Conservation (phyloP, 2,113 vertebrate species). For the Melospiza melodia region DNA sequence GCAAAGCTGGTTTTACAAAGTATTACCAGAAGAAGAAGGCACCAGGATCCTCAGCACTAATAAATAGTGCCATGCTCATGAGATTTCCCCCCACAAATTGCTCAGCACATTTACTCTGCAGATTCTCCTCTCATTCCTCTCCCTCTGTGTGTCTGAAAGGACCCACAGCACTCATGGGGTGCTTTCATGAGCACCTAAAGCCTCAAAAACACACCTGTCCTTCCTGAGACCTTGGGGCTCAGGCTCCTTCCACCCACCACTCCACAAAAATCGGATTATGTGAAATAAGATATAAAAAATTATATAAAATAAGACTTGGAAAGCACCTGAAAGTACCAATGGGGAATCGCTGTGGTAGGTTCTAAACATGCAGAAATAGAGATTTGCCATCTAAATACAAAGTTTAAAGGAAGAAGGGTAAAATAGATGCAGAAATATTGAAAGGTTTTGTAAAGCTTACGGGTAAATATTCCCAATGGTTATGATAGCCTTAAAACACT, state of each 20-base stretch:
- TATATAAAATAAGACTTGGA: neutral
- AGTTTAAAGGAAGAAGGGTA: neutral
- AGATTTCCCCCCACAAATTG: neutral
- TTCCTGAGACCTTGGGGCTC: accelerated
- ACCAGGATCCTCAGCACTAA: neutral
- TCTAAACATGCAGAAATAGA: neutral
- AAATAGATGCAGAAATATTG: neutral
- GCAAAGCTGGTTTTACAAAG: neutral
- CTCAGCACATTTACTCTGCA: neutral
- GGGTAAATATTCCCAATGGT: neutral
- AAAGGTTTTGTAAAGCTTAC: neutral
- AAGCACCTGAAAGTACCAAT: neutral
- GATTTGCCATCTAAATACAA: neutral
- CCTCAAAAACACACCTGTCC: neutral
- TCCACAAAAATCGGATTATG: neutral
- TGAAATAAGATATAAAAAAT: neutral
- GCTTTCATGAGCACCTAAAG: neutral
- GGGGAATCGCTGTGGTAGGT: neutral
- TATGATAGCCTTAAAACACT: neutral
- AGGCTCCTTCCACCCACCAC: neutral
- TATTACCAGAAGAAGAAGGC: neutral
- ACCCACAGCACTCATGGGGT: neutral
- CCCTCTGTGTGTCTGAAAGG: neutral
- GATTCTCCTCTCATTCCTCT: neutral
- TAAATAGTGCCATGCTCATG: neutral